These are phyloP conservation scores for Lophius piscatorius DNA, from an alignment of 2,113 vertebrate species.

Conservation along the genomic window DNA sequence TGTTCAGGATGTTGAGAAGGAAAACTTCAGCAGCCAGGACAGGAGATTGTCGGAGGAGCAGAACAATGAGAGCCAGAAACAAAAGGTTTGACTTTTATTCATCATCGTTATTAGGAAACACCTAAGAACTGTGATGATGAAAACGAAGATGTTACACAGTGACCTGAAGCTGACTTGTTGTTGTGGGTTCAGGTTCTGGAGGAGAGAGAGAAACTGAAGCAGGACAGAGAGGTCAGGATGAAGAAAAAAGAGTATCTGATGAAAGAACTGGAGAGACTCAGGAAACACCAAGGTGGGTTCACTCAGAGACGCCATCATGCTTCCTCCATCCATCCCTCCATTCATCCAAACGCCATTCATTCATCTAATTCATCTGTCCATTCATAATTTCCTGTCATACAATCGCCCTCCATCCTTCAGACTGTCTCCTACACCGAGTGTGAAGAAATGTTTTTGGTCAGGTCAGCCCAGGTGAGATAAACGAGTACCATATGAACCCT, in stretches of 20 bases:
- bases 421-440: too few relatives aligned
- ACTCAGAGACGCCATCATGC: too few relatives aligned
- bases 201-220: slow-evolving; percentile 90
- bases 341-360: too few relatives aligned
- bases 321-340: too few relatives aligned
- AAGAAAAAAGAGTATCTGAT: slow-evolving; percentile 93
- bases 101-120: too few relatives aligned
- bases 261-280: slow-evolving; percentile 91
- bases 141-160: neutral
- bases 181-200: slow-evolving; percentile 86
- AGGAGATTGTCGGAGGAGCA: slow-evolving; percentile 84
- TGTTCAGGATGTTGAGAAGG: slow-evolving; percentile 15
- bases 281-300: slow-evolving; percentile 92
- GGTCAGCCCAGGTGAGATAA: too few relatives aligned
- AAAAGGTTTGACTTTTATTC: slow-evolving; percentile 90
- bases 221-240: slow-evolving; percentile 85
- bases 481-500: too few relatives aligned
- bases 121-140: too few relatives aligned
- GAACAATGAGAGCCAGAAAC: slow-evolving; percentile 91
- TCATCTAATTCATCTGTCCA: too few relatives aligned
- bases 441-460: too few relatives aligned
- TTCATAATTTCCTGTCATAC: too few relatives aligned
- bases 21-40: slow-evolving; percentile 32
- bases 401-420: too few relatives aligned
- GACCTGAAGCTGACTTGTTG: neutral